Base-by-base conservation (phyloP, 2,888 invertebrate species). In the Mactromeris polynyma region DNA sequence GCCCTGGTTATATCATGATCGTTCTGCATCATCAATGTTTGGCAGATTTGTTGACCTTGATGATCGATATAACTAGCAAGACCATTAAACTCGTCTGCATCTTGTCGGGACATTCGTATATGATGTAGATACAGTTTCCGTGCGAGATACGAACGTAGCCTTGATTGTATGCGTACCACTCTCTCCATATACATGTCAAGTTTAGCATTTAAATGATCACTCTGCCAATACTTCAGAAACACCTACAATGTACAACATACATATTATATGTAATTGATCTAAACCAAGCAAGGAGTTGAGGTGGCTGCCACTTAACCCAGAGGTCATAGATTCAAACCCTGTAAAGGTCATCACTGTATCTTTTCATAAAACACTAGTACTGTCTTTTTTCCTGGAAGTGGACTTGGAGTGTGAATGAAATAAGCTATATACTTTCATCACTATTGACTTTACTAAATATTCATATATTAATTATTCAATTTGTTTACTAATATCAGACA, bases 221-320 rank as follows among this genome's bases (percentile, higher is more conserved):
- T 87, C 78, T 96, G 96, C 94, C 94, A 95, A 90, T 95, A 95
- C 83, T 94, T 95, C 9, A 96, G 92, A 87, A 96, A 96, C 9
- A 96, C 95, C 96, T 96, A 88, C 19, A 83, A 64, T 19, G 26
- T n/a, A 26, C 4, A 64, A 64, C 2, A 51, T 17, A 51, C 6
- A 51, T 1, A 51, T 17, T 2, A 9, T 51, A 1, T 51, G n/a
- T n/a, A n/a, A n/a, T n/a, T n/a, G n/a, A n/a, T n/a, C n/a, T n/a
- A n/a, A n/a, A n/a, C n/a, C n/a, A n/a, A n/a, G n/a, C n/a, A n/a
- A 42, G 42, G 42, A 42, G 42, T 42, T 42, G 14, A 42, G 42
- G 42, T 9, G 7, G 42, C 14, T 42, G n/a, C n/a, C n/a, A n/a
- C n/a, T n/a, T n/a, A n/a, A n/a, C n/a, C n/a, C n/a, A n/a, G n/a